A percentile compares a stretch with the other conserved stretches of the same genome.
These are phyloP conservation scores for Erithacus rubecula DNA, from an alignment of 2,797 vertebrate species.

Conservation along the genomic window DNA sequence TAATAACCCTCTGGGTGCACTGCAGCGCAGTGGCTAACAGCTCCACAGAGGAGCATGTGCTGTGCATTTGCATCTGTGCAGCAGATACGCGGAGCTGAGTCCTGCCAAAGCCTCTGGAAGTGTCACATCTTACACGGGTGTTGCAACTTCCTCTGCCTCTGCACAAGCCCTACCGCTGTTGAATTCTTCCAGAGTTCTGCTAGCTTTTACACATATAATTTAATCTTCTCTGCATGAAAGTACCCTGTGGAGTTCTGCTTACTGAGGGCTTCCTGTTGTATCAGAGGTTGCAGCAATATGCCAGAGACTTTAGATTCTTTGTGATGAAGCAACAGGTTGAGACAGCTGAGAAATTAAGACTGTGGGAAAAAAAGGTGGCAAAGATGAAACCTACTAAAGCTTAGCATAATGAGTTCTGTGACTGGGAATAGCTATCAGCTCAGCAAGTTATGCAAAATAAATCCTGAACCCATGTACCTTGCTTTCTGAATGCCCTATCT, in stretches of 20 bases:
- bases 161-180: slow-evolving; percentile 29
- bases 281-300: neutral
- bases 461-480: neutral
- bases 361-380: neutral
- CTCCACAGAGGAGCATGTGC: slow-evolving; percentile 8
- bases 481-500: neutral
- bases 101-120: slow-evolving; percentile 61
- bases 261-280: neutral
- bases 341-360: neutral
- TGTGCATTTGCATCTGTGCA: slow-evolving; percentile 8
- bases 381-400: neutral
- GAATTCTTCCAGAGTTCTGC: slow-evolving; percentile 26
- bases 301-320: neutral
- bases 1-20: neutral
- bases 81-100: neutral
- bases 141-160: slow-evolving; percentile 58
- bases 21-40: slow-evolving; percentile 14
- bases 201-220: slow-evolving; percentile 10
- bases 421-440: neutral
- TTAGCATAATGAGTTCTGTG: neutral
- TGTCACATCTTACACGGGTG: slow-evolving; percentile 56
- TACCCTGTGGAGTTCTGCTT: neutral
- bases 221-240: neutral
- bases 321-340: neutral
- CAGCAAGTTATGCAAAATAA: neutral